phyloP scores from a whole-genome alignment of 1,140 invertebrate species.

The Pachypeltis micranthus region DNA sequence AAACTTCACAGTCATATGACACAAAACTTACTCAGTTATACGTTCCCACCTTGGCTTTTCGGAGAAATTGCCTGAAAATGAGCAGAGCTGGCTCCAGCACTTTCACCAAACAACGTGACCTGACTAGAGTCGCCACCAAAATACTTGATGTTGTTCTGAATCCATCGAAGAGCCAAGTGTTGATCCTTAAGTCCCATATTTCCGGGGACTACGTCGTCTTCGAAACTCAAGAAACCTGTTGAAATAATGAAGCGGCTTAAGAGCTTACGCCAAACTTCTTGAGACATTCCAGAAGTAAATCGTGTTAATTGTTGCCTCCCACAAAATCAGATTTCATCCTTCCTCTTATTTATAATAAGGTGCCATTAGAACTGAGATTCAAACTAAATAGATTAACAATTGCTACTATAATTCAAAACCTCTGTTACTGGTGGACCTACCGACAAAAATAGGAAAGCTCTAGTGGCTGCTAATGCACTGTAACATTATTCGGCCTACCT shows the following conservation, averaged over 20 bases:
- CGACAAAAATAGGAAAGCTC: no score
- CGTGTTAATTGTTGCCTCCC: neutral
- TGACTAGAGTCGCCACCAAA: constrained; percentile 38
- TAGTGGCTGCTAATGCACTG: no score
- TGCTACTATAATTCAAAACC: no score
- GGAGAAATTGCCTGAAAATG: neutral
- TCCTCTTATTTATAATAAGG: neutral
- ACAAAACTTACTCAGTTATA: no score
- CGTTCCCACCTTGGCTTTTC: neutral
- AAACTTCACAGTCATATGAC: no score
- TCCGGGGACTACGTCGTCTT: constrained; percentile 4
- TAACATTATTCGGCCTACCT: no score
- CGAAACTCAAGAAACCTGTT: neutral
- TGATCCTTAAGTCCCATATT: constrained; percentile 38
- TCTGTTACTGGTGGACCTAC: no score
- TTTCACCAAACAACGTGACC: constrained; percentile 38
- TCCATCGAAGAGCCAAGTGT: constrained; percentile 36
- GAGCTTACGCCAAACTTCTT: no score
- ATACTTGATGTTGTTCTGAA: constrained; percentile 34
- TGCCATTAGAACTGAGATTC: no score
- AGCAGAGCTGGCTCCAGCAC: constrained; percentile 31
- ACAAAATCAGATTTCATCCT: neutral
- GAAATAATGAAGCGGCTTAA: no score
- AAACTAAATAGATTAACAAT: no score
- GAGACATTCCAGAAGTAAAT: neutral